Evolutionary conservation across 1,140 invertebrate genomes (phyloP), one percentile per base, ranked within the genome.

Genomic region (Drosophila nigrodunni): DNA sequence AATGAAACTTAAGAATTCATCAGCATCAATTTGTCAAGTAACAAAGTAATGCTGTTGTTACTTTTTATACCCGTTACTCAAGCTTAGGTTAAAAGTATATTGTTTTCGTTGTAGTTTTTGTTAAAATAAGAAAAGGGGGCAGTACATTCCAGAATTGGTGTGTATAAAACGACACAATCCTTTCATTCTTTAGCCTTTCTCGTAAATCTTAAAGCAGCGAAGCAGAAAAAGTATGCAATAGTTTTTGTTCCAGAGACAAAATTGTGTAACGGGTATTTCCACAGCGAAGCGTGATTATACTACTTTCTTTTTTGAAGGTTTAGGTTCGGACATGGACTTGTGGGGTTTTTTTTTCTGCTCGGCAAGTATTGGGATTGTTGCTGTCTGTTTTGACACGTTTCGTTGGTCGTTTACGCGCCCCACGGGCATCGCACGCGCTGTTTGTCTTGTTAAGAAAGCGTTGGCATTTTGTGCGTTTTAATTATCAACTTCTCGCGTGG

Each of bases 1-100:
- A 74, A 72, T 34, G 65, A 67, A 67, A 70, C 50, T 75, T 54
- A 78, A 54, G 57, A 82, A 79, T 77, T 79, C 80, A 80, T 72
- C 73, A 75, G 73, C 67, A 75, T 75, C 68, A 75, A 75, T 75
- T 75, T 75, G 73, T 75, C 73, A 73, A 74, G 65, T 55, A 59
- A 69, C 65, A 65, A 61, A 76, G 59, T 71, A 57, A 59, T 65
- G 34, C 30, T 34, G 7, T 55, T 50, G 1, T 43, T 55, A 30
- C 25, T 30, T 30, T 30, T 30, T 30, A 30, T 30, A 30, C 25
- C 25, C 25, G 25, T 30, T 30, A 30, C 3, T 5, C 3, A 4
- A 6, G 6, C 3, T 30, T 5, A 30, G 25, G 6, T 5, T 30
- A 5, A 30, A 6, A 5, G 25, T 30, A 30, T 30, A 9, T 43